phyloP scores from a whole-genome alignment of 2,888 invertebrate genomes.

The Atrina japonica region DNA sequence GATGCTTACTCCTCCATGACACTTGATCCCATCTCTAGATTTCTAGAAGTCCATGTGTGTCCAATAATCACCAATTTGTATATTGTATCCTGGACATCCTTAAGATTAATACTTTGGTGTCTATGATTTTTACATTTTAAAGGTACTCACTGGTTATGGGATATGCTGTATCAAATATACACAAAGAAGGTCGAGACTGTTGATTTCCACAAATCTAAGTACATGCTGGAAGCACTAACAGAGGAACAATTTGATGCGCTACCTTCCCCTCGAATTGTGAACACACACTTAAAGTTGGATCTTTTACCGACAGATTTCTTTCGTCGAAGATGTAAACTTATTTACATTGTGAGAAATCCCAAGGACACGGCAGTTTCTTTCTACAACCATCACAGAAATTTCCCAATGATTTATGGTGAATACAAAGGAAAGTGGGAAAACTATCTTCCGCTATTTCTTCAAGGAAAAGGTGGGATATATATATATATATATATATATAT shows the following conservation, averaged over 20 bases:
- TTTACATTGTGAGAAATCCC: slow-evolving; percentile 13
- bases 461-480: slow-evolving; percentile 1
- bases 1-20: no score
- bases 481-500: no score
- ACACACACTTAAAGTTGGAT: background rate
- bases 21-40: no score
- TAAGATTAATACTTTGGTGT: no score
- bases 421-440: slow-evolving; percentile 18
- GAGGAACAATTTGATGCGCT: background rate
- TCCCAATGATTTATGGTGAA: background rate
- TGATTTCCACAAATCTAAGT: background rate
- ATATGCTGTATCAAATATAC: background rate
- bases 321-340: slow-evolving; percentile 10
- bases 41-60: no score
- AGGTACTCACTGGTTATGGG: slow-evolving; percentile 12
- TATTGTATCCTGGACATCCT: no score
- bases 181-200: background rate
- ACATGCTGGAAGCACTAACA: background rate
- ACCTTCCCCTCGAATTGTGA: slow-evolving; percentile 1
- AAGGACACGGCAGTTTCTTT: slow-evolving; percentile 24
- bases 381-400: slow-evolving; percentile 11
- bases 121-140: no score
- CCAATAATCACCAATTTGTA: no score
- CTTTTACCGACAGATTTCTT: background rate
- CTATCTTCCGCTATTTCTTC: background rate